Percentiles rank a stretch among this genome's conserved stretches.
These are phyloP conservation scores for Pterocles burchelli DNA, from an alignment of 2,113 vertebrate genomes.

Conservation along the genomic window DNA sequence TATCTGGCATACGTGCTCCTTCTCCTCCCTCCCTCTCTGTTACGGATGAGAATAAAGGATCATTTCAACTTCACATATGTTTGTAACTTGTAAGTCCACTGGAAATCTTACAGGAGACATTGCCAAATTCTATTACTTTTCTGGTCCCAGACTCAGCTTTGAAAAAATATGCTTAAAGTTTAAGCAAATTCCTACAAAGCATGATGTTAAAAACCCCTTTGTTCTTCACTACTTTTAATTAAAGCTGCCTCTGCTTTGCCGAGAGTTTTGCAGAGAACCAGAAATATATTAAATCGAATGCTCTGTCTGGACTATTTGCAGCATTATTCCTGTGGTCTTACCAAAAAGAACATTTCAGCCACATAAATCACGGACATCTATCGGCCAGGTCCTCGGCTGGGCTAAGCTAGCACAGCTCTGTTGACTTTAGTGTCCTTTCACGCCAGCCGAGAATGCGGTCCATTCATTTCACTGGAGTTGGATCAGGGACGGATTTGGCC, in stretches of 20 bases:
- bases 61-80: constrained; percentile 42
- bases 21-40: constrained; percentile 15
- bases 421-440: not conserved
- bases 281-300: not conserved
- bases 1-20: constrained; percentile 34
- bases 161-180: constrained; percentile 31
- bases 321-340: constrained; percentile 42
- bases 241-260: constrained; percentile 25
- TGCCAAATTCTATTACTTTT: constrained; percentile 56
- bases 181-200: constrained; percentile 19
- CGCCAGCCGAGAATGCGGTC: constrained; percentile 27
- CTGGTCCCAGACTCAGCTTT: constrained; percentile 43
- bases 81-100: constrained; percentile 61
- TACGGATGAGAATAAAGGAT: constrained; percentile 46
- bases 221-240: constrained; percentile 8
- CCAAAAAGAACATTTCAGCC: constrained; percentile 36
- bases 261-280: not conserved
- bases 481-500: not conserved
- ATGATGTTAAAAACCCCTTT: not conserved
- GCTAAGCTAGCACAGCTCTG: not conserved
- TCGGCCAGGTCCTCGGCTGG: constrained; percentile 19
- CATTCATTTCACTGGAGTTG: constrained; percentile 39
- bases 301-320: not conserved
- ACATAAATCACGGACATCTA: not conserved
- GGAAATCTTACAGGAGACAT: constrained; percentile 54